Conservation (phyloP, 2,888 invertebrate species). For the Chalcis sispes region DNA sequence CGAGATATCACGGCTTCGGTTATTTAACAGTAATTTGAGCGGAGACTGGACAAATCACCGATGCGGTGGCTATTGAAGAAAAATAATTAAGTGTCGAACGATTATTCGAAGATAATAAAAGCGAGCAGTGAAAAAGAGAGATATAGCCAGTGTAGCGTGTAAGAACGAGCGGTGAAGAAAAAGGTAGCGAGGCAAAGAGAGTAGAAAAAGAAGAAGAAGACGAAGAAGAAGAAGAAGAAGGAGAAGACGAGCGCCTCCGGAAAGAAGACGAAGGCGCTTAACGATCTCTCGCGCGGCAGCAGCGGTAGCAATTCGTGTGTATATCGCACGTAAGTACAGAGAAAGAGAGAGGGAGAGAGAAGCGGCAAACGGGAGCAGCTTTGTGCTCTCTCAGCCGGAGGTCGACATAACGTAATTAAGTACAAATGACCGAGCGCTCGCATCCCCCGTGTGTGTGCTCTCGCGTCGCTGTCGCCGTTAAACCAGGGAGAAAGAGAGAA, state of each 20-base stretch:
- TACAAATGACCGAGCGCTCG: constrained; percentile 60
- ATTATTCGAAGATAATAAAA: constrained; percentile 41
- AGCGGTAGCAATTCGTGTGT: constrained; percentile 15
- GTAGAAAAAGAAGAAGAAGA: neutral
- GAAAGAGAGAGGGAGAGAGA: neutral
- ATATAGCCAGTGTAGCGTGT: too few species aligned
- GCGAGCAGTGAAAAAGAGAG: constrained; percentile 28
- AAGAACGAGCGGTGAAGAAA: neutral
- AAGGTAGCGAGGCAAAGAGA: constrained; percentile 16
- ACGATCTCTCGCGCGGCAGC: constrained; percentile 50
- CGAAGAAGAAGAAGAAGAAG: neutral
- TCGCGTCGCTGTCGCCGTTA: neutral
- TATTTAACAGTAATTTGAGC: constrained; percentile 22
- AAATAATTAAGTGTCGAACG: constrained; percentile 53
- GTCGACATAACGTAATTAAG: constrained; percentile 68
- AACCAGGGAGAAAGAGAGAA: too few species aligned
- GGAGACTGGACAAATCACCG: constrained; percentile 19
- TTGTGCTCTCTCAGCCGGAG: constrained; percentile 50
- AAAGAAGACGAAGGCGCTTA: constrained; percentile 59
- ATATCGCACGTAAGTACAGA: constrained; percentile 45
- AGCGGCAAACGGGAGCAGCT: constrained; percentile 38
- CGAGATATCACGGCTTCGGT: neutral
- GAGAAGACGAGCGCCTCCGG: constrained; percentile 24
- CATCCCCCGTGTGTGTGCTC: too few species aligned
- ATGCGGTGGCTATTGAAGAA: constrained; percentile 24